phyloP scores from a whole-genome alignment of 2,113 vertebrate genomes.

The Nyctereutes procyonoides region DNA sequence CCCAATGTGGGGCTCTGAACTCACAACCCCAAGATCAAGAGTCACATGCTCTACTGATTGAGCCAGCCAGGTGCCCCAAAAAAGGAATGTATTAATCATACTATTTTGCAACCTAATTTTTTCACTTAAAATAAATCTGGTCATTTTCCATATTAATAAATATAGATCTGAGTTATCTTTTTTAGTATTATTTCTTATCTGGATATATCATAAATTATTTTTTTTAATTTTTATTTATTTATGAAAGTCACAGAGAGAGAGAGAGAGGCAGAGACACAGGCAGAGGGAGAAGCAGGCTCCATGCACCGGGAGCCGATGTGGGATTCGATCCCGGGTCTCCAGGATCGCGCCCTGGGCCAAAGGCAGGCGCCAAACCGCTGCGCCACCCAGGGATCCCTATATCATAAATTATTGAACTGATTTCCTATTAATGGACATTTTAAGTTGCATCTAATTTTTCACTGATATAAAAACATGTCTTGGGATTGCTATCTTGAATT shows the following conservation, averaged over 20 bases:
- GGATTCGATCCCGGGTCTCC: too few species aligned
- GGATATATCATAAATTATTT: neutral
- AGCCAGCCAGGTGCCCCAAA: neutral
- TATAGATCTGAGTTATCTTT: neutral
- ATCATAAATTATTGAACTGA: constrained; percentile 26
- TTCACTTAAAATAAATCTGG: constrained; percentile 16
- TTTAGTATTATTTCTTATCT: neutral
- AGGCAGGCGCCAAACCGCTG: too few species aligned
- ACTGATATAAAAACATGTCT: neutral
- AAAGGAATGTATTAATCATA: neutral
- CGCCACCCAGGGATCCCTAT: too few species aligned
- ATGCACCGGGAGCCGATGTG: too few species aligned
- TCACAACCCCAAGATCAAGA: neutral
- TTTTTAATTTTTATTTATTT: too few species aligned
- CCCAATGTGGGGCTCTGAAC: neutral
- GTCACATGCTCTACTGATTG: neutral
- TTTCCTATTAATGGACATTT: neutral
- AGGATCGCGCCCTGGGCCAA: too few species aligned
- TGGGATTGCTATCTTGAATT: neutral
- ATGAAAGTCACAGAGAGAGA: too few species aligned
- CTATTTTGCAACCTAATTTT: neutral
- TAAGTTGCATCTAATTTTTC: neutral
- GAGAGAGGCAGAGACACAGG: too few species aligned
- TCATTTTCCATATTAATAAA: neutral
- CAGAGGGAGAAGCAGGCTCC: too few species aligned